These are phyloP conservation scores for Riparia riparia DNA, from an alignment of 2,113 vertebrate genomes.

Conservation along the genomic window DNA sequence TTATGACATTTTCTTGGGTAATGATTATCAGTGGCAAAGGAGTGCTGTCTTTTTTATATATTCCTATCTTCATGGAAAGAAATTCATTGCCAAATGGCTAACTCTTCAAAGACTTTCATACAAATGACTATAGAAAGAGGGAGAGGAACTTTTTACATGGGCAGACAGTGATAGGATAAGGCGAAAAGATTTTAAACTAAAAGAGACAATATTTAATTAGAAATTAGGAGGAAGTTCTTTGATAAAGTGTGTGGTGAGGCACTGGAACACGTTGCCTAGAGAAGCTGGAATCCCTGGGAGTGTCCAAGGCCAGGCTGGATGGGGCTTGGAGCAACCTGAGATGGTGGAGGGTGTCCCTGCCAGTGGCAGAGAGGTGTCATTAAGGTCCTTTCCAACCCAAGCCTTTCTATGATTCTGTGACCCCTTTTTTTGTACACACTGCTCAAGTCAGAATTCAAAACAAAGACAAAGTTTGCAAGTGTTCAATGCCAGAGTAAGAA, in stretches of 20 bases:
- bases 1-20: not conserved
- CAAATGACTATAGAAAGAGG: not conserved
- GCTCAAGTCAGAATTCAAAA: not conserved
- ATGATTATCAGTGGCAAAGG: not conserved
- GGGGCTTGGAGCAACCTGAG: not conserved
- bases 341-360: not conserved
- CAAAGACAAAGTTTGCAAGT: not conserved
- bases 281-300: not conserved
- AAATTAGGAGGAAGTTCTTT: not conserved
- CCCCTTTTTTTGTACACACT: not conserved
- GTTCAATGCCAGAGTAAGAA: not conserved
- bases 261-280: not conserved
- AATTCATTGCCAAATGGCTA: not conserved
- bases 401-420: not conserved
- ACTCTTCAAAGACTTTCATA: not conserved
- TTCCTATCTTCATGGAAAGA: not conserved
- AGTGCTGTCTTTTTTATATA: not conserved
- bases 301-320: not conserved
- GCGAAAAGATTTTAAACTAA: not conserved
- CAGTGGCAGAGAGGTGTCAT: not conserved
- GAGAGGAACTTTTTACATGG: not conserved
- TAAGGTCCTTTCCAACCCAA: not conserved
- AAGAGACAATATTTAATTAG: not conserved
- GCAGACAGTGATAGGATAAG: not conserved
- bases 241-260: not conserved